Evolutionary conservation across 2,888 invertebrate species (phyloP).

Genomic region (Agrenia bidenticulata): DNA sequence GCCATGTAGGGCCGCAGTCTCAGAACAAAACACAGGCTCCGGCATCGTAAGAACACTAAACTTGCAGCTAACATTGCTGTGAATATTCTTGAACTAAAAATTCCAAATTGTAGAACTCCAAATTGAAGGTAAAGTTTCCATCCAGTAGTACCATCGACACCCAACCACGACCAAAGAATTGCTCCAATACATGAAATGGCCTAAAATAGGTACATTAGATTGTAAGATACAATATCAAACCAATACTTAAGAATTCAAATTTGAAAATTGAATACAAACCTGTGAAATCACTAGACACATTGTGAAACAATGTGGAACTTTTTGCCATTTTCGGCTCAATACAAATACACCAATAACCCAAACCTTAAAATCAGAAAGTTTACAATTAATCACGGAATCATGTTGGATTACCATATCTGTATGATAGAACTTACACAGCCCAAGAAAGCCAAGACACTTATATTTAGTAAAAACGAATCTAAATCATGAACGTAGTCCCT

Average conservation of each 20-base stretch:
- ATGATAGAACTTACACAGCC: constrained; percentile 63
- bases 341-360: constrained; percentile 77
- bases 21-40: constrained; percentile 78
- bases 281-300: constrained; percentile 76
- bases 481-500: constrained; percentile 74
- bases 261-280: constrained; percentile 59
- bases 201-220: constrained; percentile 56
- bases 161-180: constrained; percentile 68
- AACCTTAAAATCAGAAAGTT: constrained; percentile 52
- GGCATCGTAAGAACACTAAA: constrained; percentile 76
- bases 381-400: not conserved
- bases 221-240: not conserved
- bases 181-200: constrained; percentile 70
- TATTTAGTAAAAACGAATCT: constrained; percentile 76
- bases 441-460: constrained; percentile 75
- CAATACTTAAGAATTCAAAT: too few relatives aligned
- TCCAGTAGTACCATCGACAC: constrained; percentile 58
- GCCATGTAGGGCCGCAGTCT: constrained; percentile 72
- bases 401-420: not conserved
- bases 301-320: constrained; percentile 80
- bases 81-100: constrained; percentile 81
- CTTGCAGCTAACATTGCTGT: constrained; percentile 79
- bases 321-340: constrained; percentile 71
- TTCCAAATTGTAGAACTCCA: constrained; percentile 68
- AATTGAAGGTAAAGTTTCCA: constrained; percentile 75